Percentiles rank a stretch among this genome's conserved stretches.
These are phyloP conservation scores for Acanthoscelides obtectus DNA, from an alignment of 2,888 invertebrate species.

Conservation along the genomic window DNA sequence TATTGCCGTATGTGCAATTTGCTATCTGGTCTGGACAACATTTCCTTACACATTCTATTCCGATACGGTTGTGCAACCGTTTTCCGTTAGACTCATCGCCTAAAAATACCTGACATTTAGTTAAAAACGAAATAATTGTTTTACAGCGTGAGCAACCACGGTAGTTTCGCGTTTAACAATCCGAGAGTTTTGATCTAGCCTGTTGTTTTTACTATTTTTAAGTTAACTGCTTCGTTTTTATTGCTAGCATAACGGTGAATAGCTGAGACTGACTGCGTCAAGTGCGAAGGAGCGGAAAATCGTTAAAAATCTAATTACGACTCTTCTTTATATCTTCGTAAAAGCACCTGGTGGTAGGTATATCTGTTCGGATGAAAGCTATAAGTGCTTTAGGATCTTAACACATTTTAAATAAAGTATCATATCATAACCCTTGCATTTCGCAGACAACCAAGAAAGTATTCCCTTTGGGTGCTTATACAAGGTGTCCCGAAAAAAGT, in stretches of 20 bases:
- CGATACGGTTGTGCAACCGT: background rate
- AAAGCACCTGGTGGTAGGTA: background rate
- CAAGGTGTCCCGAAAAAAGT: no score
- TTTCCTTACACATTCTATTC: no score
- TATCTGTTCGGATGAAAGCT: no score
- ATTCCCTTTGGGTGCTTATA: no score
- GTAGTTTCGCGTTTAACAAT: background rate
- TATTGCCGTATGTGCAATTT: no score
- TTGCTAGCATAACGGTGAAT: background rate
- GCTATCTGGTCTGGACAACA: no score
- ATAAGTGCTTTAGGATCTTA: no score
- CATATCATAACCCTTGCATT: no score
- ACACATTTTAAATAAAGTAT: no score
- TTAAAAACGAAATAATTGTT: background rate
- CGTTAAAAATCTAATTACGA: background rate
- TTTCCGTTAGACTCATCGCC: background rate
- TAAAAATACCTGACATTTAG: background rate
- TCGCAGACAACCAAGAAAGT: no score
- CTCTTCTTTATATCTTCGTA: background rate
- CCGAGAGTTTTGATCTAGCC: background rate
- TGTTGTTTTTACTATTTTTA: background rate
- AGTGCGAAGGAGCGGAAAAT: background rate
- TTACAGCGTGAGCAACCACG: background rate
- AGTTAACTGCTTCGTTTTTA: background rate
- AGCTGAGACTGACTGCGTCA: background rate